A percentile compares a stretch with the other conserved stretches of the same genome.
Conservation (phyloP, 2,113 vertebrate genomes). For the Ursus arctos region DNA sequence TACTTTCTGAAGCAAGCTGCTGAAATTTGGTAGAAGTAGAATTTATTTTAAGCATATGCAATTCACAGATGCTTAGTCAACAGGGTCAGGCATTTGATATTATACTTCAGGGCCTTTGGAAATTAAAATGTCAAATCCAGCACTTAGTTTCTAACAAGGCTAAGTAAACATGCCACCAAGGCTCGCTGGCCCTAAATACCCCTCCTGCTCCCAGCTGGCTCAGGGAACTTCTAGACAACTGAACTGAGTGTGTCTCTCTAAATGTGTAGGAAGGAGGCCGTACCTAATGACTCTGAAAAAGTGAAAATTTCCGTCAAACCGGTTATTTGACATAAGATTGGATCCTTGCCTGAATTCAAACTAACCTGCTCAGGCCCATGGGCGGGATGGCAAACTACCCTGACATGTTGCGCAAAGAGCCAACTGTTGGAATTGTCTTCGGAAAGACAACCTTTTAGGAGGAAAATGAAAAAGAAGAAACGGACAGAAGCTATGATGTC, state of each 20-base stretch:
- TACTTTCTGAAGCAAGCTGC: not conserved
- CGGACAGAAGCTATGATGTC: not conserved
- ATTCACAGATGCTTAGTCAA: not conserved
- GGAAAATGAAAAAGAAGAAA: not conserved
- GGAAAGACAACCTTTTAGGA: not conserved
- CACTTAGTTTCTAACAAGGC: conserved; percentile 66
- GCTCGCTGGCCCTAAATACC: too few species aligned
- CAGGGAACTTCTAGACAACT: not conserved
- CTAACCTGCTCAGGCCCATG: not conserved
- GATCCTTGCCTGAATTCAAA: not conserved
- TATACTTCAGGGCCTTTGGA: conserved; percentile 61
- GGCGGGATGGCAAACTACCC: not conserved
- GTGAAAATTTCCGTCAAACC: not conserved
- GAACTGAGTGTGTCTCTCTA: not conserved
- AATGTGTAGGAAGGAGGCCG: not conserved
- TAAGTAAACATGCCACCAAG: not conserved
- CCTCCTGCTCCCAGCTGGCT: not conserved
- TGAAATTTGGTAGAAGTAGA: not conserved
- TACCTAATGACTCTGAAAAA: not conserved
- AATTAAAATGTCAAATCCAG: conserved; percentile 73
- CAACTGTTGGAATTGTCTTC: not conserved
- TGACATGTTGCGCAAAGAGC: not conserved
- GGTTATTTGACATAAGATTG: not conserved
- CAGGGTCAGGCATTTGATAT: not conserved
- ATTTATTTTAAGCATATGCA: not conserved